Base-by-base conservation (phyloP, 2,797 vertebrate species). In the Acipenser transmontanus region DNA sequence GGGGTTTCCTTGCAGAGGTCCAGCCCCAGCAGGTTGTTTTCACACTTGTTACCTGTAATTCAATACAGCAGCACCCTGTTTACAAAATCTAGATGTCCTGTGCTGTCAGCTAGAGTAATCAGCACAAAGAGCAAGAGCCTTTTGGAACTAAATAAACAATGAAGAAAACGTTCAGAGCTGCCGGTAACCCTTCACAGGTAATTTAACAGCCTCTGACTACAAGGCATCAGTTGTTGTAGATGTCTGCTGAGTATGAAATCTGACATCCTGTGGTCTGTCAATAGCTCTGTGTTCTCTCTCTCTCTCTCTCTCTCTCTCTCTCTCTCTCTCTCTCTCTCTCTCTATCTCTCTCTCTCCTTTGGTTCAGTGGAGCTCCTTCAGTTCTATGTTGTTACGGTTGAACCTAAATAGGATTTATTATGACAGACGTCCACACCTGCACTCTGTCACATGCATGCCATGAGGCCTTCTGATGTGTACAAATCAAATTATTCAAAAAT, bases 111-210 rank as follows among this genome's bases (percentile, higher is more conserved):
- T 82, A 82, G 77, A 80, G 80, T 82, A 79, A 75, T 88, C 80
- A 78, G 72, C 85, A 81, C 81, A 82, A 81, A 85, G 82, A 83
- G 82, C 83, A 83, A 83, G 83, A 77, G 77, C 80, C 61, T 85
- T 84, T 83, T 72, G 76, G 81, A 87, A 82, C 85, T 84, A 88
- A 89, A 84, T 84, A 88, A 88, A 84, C 83, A 84, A 80, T 77
- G 83, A 85, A 81, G 74, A 81, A 82, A 86, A 79, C 81, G 81
- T 84, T 78, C 78, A 65, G 73, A 80, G 73, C 83, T 84, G 83
- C 85, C 86, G 84, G 85, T 78, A 86, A 79, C 83, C 81, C 85
- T 87, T 88, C 84, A 79, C 83, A 81, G 83, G 83, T 82, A 81
- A 85, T 84, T 85, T 84, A 84, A 78, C 80, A 84, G 83, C 73